These are phyloP conservation scores for Antheraea mylitta DNA, from an alignment of 1,140 invertebrate species.

Conservation along the genomic window DNA sequence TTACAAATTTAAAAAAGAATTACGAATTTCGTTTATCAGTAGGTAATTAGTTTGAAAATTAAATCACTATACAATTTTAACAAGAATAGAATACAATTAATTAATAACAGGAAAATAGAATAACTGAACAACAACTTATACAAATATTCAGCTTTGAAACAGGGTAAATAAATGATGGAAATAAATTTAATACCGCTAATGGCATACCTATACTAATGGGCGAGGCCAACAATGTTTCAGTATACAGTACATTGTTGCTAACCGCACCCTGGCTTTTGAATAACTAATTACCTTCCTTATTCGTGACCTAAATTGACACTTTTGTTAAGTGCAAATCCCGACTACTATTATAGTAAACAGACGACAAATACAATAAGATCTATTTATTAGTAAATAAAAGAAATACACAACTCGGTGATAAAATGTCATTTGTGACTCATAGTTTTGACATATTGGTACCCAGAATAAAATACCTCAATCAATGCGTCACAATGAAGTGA, in stretches of 20 bases:
- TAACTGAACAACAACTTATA: background rate
- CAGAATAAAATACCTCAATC: background rate
- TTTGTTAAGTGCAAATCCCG: too few relatives aligned
- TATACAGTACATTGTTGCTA: constrained; percentile 13
- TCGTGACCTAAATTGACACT: background rate
- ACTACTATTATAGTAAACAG: background rate
- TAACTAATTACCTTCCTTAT: constrained; percentile 4
- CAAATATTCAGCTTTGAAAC: background rate
- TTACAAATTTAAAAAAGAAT: background rate
- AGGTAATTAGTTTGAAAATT: too few relatives aligned
- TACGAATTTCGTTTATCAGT: too few relatives aligned
- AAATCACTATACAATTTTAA: too few relatives aligned
- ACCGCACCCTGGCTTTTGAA: background rate
- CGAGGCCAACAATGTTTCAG: constrained; percentile 5
- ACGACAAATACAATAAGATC: background rate
- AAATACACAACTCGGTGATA: background rate
- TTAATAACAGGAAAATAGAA: background rate
- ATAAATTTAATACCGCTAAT: constrained; percentile 33
- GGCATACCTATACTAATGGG: constrained; percentile 22
- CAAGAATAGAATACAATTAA: background rate
- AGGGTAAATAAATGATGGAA: background rate
- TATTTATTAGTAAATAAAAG: background rate
- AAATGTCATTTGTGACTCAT: background rate
- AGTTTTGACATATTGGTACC: background rate
- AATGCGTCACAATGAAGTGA: background rate